Base-by-base conservation (phyloP, 2,797 vertebrate genomes). In the Coregonus ussuriensis region DNA sequence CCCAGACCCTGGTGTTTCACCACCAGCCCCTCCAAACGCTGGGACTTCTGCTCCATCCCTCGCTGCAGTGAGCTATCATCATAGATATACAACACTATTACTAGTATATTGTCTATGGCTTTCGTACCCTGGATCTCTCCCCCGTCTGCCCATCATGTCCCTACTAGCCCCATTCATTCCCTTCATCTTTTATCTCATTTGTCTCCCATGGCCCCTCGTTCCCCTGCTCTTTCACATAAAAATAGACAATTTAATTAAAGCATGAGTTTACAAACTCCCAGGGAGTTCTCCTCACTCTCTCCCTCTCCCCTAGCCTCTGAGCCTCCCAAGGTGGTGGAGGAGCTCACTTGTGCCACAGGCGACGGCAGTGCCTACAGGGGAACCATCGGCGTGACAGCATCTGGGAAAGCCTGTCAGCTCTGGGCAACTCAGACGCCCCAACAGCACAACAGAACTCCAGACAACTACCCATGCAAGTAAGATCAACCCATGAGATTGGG, bases 391-490 rank as follows among this genome's bases (percentile, higher is more conserved):
- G 91, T 97, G 54, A 99, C 98, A 0, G 81, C 86, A 35, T 93
- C 94, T 0, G 98, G 98, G 68, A 94, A 95, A 83, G 90, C 87
- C 0, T 99, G 98, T 79, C 98, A 99, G 88, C 85, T 1, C 1
- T 99, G 98, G 98, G 93, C 91, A 1, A 78, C 88, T 41, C 96
- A 99, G 63, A 78, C 25, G 4, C 98, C 98, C 1, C 96, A 99
- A 0, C 93, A 78, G 37, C 98, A 99, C 4, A 92, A 86, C 78
- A 95, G 94, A 86, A 96, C 93, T 0, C 95, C 96, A 0, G 95
- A 96, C 1, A 97, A 97, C 89, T 99, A 97, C 76, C 96, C 97
- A 52, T 99, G 98, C 97, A 97, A 95, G 98, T 99, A 93, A 87
- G 95, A 68, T 18, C 7, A 25, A 37, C 14, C 59, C 29, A 67